Evolutionary conservation across 2,888 invertebrate genomes (phyloP), one percentile per base, ranked within the genome.

Genomic region (Limnephilus rhombicus): DNA sequence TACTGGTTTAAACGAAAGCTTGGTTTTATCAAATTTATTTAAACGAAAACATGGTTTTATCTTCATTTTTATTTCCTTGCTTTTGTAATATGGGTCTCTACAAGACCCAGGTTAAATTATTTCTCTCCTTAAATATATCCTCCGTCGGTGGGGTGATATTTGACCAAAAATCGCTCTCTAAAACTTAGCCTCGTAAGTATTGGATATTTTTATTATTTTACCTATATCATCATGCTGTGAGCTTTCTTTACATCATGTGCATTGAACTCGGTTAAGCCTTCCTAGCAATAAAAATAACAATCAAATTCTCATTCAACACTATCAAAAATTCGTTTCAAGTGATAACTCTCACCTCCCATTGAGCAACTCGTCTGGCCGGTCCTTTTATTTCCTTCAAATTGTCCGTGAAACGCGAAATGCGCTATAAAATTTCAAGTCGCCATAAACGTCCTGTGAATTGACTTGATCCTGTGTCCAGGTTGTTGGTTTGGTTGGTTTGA

Each of bases 391-490:
- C 15, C 13, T 85, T 85, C 83, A 80, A 89, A 81, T 90, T 29
- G 82, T 49, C 49, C 29, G 85, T 90, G 90, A 83, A 83, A 29
- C 37, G 83, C 34, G 85, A 49, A 85, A 53, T 90, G 83, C 49
- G 68, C 90, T 83, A 90, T 88, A 88, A 88, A 88, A 53, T 29
- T 53, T 88, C 18, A 31, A 11, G 31, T 68, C 68, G 53, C 34
- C 29, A 68, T 88, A 88, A 68, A 88, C 88, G 88, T 88, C 88
- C 68, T 53, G 88, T 53, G 68, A 68, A 88, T 88, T 29, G 53
- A 18, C 53, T 68, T 68, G 53, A 68, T 68, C 24, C 18, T 68
- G 53, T 88, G 88, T 88, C 13, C 68, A 88, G 68, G 18, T 29
- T 82, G 85, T 29, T 29, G 53, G 53, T 68, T 68, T 15, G 53